Evolutionary conservation across 2,797 vertebrate genomes (phyloP).

Genomic region (Pseudochirops cupreus): DNA sequence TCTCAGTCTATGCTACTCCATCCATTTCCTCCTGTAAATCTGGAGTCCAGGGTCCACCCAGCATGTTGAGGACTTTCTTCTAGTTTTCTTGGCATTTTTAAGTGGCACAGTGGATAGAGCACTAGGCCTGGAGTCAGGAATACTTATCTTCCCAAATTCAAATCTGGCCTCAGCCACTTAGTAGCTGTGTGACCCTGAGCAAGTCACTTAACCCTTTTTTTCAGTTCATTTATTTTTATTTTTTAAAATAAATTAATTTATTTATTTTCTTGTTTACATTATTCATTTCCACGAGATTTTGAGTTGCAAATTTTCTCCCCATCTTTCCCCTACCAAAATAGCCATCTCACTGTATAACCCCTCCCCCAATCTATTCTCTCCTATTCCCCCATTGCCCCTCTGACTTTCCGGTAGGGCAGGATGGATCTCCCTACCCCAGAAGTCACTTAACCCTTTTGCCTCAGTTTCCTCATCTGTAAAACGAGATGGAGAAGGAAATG

Average conservation of each 20-base stretch:
- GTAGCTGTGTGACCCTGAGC: background rate
- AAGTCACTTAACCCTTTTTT: background rate
- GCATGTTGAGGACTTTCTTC: background rate
- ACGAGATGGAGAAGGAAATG: background rate
- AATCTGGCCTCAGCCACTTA: background rate
- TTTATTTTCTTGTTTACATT: too few relatives aligned
- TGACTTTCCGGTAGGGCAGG: too few relatives aligned
- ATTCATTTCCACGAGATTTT: too few relatives aligned
- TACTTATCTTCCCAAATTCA: background rate
- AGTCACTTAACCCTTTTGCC: background rate
- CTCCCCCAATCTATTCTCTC: too few relatives aligned
- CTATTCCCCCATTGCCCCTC: too few relatives aligned
- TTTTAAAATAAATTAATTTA: too few relatives aligned
- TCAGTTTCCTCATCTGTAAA: background rate
- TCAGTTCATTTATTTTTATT: too few relatives aligned
- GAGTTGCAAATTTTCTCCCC: too few relatives aligned
- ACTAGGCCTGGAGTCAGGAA: background rate
- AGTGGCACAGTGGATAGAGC: background rate
- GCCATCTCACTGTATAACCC: too few relatives aligned
- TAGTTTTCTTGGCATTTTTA: background rate
- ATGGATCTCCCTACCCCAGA: too few relatives aligned
- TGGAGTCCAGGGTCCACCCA: background rate
- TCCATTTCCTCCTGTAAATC: background rate
- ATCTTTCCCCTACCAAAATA: too few relatives aligned
- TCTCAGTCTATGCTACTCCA: background rate